phyloP scores from a whole-genome alignment of 2,113 vertebrate species.

The mouse (Mus musculus) region GRCm39 chr2:38053501-38054000 shows the following conservation, averaged over 20 bases:
- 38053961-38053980: neutral
- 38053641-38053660: neutral
- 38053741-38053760: neutral
- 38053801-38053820: neutral
- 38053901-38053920: slow-evolving; percentile 27
- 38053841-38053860: neutral
- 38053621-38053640: slow-evolving; percentile 60
- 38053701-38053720: slow-evolving; percentile 50
- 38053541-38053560: slow-evolving; percentile 55
- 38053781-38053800: neutral
- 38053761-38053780: neutral
- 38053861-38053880: neutral
- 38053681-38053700: slow-evolving; percentile 61
- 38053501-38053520: slow-evolving; percentile 60
- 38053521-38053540: slow-evolving; percentile 48
- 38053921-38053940: slow-evolving; percentile 17
- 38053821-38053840: neutral
- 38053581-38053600: slow-evolving; percentile 32
- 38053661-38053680: slow-evolving; percentile 40
- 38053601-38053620: slow-evolving; percentile 54
- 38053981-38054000: neutral
- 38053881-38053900: neutral
- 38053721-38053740: slow-evolving; percentile 48
- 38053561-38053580: slow-evolving; percentile 48
- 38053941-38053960: neutral